Evolutionary conservation across 1,140 invertebrate species (phyloP).

Genomic region (Anastatus disparis): DNA sequence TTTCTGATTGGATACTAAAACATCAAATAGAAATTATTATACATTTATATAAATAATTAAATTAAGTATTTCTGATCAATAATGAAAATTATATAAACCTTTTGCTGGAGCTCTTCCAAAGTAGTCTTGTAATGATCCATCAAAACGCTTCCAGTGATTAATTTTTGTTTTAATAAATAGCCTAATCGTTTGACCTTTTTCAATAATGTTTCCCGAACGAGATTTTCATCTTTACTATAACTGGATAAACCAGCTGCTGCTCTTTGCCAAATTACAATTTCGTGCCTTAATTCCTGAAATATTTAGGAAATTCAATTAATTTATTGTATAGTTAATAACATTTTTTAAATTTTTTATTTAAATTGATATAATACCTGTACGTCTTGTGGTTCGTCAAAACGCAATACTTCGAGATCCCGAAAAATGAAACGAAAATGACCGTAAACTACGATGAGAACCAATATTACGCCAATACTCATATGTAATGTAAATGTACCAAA

Average conservation of each 20-base stretch:
- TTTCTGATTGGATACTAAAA: constrained; percentile 85
- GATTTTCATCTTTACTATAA: constrained; percentile 85
- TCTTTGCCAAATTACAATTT: constrained; percentile 86
- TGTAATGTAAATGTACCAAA: constrained; percentile 85
- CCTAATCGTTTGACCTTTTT: constrained; percentile 80
- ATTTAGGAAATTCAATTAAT: background rate
- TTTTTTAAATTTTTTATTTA: background rate
- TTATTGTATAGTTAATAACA: too few relatives aligned
- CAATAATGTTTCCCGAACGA: constrained; percentile 79
- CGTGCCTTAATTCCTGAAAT: constrained; percentile 81
- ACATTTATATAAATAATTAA: too few relatives aligned
- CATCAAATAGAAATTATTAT: too few relatives aligned
- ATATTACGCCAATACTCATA: constrained; percentile 80
- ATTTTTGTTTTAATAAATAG: constrained; percentile 75
- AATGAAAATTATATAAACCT: too few relatives aligned
- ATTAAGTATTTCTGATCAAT: too few relatives aligned
- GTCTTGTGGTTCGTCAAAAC: constrained; percentile 77
- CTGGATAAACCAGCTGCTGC: constrained; percentile 83
- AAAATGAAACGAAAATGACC: constrained; percentile 79
- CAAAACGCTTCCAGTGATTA: constrained; percentile 72
- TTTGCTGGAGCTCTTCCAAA: constrained; percentile 77
- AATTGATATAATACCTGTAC: constrained; percentile 63
- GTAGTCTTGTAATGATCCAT: constrained; percentile 78
- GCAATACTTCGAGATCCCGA: constrained; percentile 76
- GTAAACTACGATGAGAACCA: constrained; percentile 77